Base-by-base conservation (phyloP, 1,140 invertebrate species). In the Orius insidiosus region DNA sequence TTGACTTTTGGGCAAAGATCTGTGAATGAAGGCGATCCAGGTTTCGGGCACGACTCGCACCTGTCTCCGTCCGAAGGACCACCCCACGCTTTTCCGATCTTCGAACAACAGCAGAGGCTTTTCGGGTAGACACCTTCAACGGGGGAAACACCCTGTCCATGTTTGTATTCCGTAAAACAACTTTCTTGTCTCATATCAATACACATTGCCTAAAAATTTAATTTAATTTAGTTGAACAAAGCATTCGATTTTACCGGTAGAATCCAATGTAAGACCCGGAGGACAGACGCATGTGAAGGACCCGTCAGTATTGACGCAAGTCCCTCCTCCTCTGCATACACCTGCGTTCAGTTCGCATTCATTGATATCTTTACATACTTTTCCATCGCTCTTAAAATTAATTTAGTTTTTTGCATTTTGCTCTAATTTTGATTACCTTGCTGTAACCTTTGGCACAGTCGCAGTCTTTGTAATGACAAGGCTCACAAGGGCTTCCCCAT, bases 401-500 rank as follows among this genome's bases (percentile, higher is more conserved):
- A 15, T 31, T 47, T n/a, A 2, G 9, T 3, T 15, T 4, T 31
- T 37, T 2, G 5, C 9, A 76, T 72, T 76, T 59, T 86, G 92
- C 60, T 82, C 67, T 3, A 16, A 44, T 3, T 44, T 4, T 32
- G n/a, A 24, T n/a, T 51, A 64, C 70, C 68, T 83, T 83, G 6
- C 79, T 77, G 56, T 75, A 81, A 15, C 81, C 81, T 55, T 74
- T 74, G 0, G 70, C 68, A 53, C 77, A 80, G 14, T 76, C 74
- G 59, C 81, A 85, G 48, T 75, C 63, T 2, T 71, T 70, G 4
- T 65, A 62, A 48, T 78, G 74, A 56, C 82, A 87, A 19, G 72
- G 61, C 59, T 83, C 77, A 60, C 85, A 90, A 0, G 87, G 87
- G 53, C 84, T 87, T 3, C 87, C 87, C 87, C 85, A 92, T 11